These are phyloP conservation scores for Sarcophilus harrisii DNA, from an alignment of 2,797 vertebrate genomes.

Conservation along the genomic window DNA sequence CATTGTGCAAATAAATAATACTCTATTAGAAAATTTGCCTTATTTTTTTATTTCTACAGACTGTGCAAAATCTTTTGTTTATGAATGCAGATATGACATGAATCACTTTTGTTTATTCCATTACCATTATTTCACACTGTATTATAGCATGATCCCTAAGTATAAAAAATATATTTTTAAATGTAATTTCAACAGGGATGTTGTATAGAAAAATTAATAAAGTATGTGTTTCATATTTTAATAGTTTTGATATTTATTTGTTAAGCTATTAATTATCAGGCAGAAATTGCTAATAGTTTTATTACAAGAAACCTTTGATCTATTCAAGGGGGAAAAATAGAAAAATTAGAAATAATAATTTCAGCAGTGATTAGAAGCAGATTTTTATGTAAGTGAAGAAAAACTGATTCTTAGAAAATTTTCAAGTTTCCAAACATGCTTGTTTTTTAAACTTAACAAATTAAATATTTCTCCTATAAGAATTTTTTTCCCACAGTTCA, in stretches of 20 bases:
- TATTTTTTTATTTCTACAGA: conserved; percentile 55
- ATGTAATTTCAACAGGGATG: conserved; percentile 74
- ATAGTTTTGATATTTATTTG: neutral
- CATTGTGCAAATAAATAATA: neutral
- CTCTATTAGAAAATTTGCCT: neutral
- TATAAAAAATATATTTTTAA: conserved; percentile 76
- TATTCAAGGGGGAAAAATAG: neutral
- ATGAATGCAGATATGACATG: conserved; percentile 6
- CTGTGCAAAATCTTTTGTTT: conserved; percentile 60
- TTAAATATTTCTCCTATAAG: neutral
- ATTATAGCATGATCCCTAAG: conserved; percentile 26
- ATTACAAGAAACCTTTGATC: neutral
- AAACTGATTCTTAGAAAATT: neutral
- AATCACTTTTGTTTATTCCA: conserved; percentile 18
- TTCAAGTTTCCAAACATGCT: neutral
- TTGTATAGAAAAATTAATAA: conserved; percentile 74
- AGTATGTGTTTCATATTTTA: conserved; percentile 71
- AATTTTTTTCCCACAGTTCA: neutral
- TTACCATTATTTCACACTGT: conserved; percentile 31
- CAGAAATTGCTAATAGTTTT: neutral
- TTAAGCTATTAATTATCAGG: neutral
- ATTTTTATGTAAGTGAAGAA: neutral
- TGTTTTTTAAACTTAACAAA: neutral
- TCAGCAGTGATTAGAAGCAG: too few relatives aligned
- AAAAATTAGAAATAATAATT: neutral